Percentiles rank a stretch among this genome's conserved stretches.
Evolutionary conservation across 2,888 invertebrate species (phyloP).

Genomic region (Andrena dorsata): DNA sequence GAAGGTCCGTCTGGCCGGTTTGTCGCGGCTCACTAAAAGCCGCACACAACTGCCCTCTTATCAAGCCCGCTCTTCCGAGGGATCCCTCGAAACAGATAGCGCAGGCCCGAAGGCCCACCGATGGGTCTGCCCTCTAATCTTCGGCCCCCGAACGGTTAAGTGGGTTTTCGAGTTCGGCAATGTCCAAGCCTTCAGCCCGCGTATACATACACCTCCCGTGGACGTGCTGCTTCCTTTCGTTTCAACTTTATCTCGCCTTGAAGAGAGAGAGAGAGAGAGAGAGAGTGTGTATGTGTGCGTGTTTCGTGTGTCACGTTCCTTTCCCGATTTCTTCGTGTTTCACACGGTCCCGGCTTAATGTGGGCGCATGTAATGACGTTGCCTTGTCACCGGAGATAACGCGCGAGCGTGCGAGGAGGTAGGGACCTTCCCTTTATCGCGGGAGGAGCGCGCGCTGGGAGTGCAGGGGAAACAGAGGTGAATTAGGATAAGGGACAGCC

Average conservation of each 20-base stretch:
- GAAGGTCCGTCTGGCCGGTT: slow-evolving; percentile 32
- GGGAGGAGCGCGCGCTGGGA: slow-evolving; percentile 5
- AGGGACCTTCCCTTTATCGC: slow-evolving; percentile 41
- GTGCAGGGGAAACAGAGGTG: slow-evolving; percentile 37
- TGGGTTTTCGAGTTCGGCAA: slow-evolving; percentile 82
- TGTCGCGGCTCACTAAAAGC: slow-evolving; percentile 72
- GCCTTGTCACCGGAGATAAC: slow-evolving; percentile 51
- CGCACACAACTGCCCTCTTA: slow-evolving; percentile 73
- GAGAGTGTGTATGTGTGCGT: no score
- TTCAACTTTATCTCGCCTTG: slow-evolving; percentile 53
- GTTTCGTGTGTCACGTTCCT: slow-evolving; percentile 26
- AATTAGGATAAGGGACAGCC: slow-evolving; percentile 51
- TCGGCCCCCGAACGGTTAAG: slow-evolving; percentile 76
- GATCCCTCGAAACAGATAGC: slow-evolving; percentile 65
- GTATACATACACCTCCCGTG: slow-evolving; percentile 35
- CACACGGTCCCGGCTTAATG: slow-evolving; percentile 46
- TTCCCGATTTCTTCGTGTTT: slow-evolving; percentile 61
- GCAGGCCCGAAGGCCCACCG: slow-evolving; percentile 40
- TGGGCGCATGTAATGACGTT: slow-evolving; percentile 55
- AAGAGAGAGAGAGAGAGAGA: no score
- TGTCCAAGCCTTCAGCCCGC: slow-evolving; percentile 65
- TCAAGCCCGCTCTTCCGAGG: slow-evolving; percentile 66
- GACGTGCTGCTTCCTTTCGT: slow-evolving; percentile 50
- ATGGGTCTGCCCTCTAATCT: slow-evolving; percentile 80
- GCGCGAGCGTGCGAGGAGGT: slow-evolving; percentile 3